Percentiles rank a stretch among this genome's conserved stretches.
Conservation (phyloP, 2,113 vertebrate genomes). For the Podiceps cristatus region DNA sequence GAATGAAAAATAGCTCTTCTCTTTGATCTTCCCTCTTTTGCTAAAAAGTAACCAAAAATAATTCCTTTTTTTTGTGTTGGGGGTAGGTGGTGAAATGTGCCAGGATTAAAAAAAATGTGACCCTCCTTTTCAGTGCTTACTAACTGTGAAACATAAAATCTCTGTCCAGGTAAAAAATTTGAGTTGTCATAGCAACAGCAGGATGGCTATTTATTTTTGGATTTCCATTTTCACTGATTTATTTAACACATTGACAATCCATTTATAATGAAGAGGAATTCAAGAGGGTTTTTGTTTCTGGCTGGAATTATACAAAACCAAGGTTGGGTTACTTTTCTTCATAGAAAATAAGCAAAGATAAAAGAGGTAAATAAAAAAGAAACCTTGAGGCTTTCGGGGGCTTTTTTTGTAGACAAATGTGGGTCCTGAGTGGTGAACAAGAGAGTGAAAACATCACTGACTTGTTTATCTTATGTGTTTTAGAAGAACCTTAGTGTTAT, state of each 20-base stretch:
- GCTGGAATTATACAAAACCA: background rate
- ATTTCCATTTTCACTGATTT: constrained; percentile 71
- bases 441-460: background rate
- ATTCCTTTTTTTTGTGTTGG: background rate
- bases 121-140: constrained; percentile 7
- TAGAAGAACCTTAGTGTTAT: background rate
- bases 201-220: constrained; percentile 68
- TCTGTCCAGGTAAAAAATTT: constrained; percentile 74
- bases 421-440: background rate
- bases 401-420: background rate
- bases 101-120: background rate
- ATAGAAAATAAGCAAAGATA: constrained; percentile 27
- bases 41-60: constrained; percentile 51
- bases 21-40: constrained; percentile 38
- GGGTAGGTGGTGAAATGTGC: constrained; percentile 32
- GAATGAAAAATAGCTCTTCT: constrained; percentile 32
- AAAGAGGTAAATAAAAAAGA: constrained; percentile 33
- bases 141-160: constrained; percentile 69
- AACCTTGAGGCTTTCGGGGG: constrained; percentile 12
- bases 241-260: constrained; percentile 73
- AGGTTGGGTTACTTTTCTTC: constrained; percentile 34
- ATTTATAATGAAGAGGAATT: constrained; percentile 67
- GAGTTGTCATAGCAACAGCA: constrained; percentile 73
- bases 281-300: constrained; percentile 45
- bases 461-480: constrained; percentile 7